Evolutionary conservation across 2,888 invertebrate genomes (phyloP), one percentile per base, ranked within the genome.

Genomic region (Tetheella fluctuosa): DNA sequence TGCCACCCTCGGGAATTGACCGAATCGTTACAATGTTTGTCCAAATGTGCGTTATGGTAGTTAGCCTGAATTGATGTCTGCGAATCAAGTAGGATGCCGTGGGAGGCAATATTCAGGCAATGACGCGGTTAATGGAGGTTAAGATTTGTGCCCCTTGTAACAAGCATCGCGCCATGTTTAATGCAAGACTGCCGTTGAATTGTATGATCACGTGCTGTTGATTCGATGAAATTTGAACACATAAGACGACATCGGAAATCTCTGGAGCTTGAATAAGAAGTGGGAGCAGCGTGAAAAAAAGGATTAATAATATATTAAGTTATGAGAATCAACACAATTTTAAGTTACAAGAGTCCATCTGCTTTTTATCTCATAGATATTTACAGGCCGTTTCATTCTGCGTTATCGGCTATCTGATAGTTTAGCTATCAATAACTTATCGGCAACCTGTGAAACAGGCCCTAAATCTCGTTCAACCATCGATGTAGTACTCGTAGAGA

Each of bases 71-170:
- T 88, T 86, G 86, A 78, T 73, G 73, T 65, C 71, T 74, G 70
- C 17, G 55, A 5, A 67, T 68, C 77, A 77, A 88, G 82, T 81
- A 86, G 90, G 90, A 91, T 86, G 77, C 79, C 84, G 90, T 90
- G 90, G 90, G 91, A 88, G 86, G 87, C 77, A 64, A 74, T 70
- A 74, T 84, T 84, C 83, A 79, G 81, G 81, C 85, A 84, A 85
- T 84, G 85, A 84, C 80, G 82, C 76, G 77, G 81, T 83, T 88
- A 91, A 92, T 91, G 74, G 91, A 86, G 91, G 92, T 92, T 88
- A 92, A 92, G 89, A 91, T 88, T 84, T 85, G 83, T 88, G 89
- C 79, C 90, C 89, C 81, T 64, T 65, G 74, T 85, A 87, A 90
- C 86, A 81, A 89, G 84, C 73, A 75, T 78, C 83, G 81, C 87